Evolutionary conservation across 1,140 invertebrate genomes (phyloP).

Genomic region (Parasteatoda tepidariorum): DNA sequence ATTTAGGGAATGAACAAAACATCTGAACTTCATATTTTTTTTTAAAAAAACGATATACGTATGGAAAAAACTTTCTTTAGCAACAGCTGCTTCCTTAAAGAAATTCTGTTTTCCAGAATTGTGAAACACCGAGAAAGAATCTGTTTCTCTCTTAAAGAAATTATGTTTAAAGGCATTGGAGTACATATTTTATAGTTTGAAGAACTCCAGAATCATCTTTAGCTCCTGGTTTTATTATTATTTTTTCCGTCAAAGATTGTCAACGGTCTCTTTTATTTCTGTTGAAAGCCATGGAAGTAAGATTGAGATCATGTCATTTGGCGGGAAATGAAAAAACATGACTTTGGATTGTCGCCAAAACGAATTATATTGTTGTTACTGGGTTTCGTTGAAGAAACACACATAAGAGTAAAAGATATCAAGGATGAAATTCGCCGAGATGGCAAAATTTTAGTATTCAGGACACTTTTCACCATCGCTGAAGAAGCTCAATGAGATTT

Average conservation of each 20-base stretch:
- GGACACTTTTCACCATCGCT: too few relatives aligned
- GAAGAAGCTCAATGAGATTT: too few relatives aligned
- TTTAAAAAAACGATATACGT: not conserved
- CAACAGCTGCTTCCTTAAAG: conserved; percentile 12
- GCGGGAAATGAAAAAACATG: not conserved
- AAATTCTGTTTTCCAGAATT: not conserved
- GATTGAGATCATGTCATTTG: conserved; percentile 21
- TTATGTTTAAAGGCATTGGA: conserved; percentile 10
- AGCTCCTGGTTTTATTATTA: too few relatives aligned
- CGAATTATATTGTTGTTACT: conserved; percentile 18
- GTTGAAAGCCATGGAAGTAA: not conserved
- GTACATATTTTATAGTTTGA: conserved; percentile 21
- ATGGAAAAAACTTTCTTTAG: conserved; percentile 13
- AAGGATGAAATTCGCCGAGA: too few relatives aligned
- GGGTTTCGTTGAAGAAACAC: not conserved
- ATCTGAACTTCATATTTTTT: not conserved
- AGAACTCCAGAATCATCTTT: not conserved
- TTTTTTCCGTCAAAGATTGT: not conserved
- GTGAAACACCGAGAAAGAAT: too few relatives aligned
- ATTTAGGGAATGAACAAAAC: too few relatives aligned
- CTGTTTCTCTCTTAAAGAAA: conserved; percentile 5
- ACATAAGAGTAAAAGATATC: not conserved
- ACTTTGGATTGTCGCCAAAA: conserved; percentile 8
- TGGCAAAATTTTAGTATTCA: too few relatives aligned
- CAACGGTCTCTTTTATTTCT: conserved; percentile 2